Evolutionary conservation across 2,797 vertebrate genomes (phyloP), one percentile per base, ranked within the genome.

Genomic region (Dipus sagitta): DNA sequence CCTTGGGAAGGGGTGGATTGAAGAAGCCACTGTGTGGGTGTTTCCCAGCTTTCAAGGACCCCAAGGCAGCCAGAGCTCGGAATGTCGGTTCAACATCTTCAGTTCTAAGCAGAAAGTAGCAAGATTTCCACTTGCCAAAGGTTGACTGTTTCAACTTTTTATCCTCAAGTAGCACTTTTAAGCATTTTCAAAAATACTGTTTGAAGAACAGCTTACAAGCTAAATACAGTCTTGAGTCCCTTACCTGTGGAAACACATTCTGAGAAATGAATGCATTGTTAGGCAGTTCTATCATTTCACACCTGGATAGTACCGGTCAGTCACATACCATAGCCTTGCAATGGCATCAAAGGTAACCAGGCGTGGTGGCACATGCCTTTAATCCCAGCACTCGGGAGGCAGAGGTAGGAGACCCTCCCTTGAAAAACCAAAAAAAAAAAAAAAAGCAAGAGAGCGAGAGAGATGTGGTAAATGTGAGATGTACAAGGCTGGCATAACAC

Each of bases 161-260:
- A 68, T 86, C 77, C 24, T 32, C 86, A 68, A 90, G 65, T 42
- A 85, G 12, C 54, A 74, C 23, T 86, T 90, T 68, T 76, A 92
- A 91, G 71, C 68, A 77, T 91, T 85, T 94, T 90, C 20, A 93
- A 30, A 88, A 92, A 90, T 68, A 30, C 13, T 30, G n/a, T 71
- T 62, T 95, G n/a, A 86, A 90, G 38, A 83, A 70, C 21, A 88
- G 32, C 24, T 91, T 81, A 74, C 34, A 70, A 90, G 52, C 76
- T 70, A 81, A 89, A 80, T 78, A 58, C 26, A 78, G 38, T 70
- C n/a, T 52, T 71, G 38, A 15, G 54, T 54, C 65, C n/a, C 11
- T 28, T 32, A 47, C 54, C 34, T 88, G 30, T 83, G 30, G 24
- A 24, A 38, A 38, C 26, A n/a, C 18, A 65, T 58, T 54, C 38